Base-by-base conservation (phyloP, 2,888 invertebrate species). In the Ditula angustiorana region DNA sequence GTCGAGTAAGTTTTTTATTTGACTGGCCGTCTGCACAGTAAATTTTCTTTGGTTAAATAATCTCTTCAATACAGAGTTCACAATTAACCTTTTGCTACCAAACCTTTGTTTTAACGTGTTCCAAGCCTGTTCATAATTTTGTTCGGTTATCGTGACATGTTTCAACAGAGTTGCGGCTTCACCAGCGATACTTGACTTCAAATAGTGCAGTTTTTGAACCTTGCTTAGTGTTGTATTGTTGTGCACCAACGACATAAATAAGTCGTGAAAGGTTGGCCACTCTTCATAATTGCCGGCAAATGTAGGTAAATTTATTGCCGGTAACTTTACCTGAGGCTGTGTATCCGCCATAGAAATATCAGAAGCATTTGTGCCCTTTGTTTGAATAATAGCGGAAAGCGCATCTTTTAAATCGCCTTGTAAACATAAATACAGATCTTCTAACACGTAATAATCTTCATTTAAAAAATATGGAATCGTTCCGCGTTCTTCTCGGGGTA, bases 1-100 rank as follows among this genome's bases (percentile, higher is more conserved):
- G 37, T 75, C 75, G 5, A 75, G 19, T 3, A 75, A 30, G 21
- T 30, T 19, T 59, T 75, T 74, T 10, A 75, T 64, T 28, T 65
- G 61, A 26, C 11, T 61, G 5, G 72, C 52, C 13, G 71, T 59
- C 37, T 70, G 67, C 8, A 23, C 56, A 0, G 21, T 52, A 33
- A 73, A 47, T 57, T 66, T 72, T 35, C 63, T 70, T 57, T 69
- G 71, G n/a, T 28, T 24, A 59, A 74, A 71, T 30, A 73, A 55
- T 62, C 57, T 67, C 53, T 69, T 71, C 5, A 75, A 26, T 10
- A 69, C n/a, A n/a, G 67, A 53, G 47, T 71, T 71, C 0, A 68
- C 66, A 46, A 71, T 69, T 23, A 68, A 16, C 19, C 61, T 66
- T 57, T 70, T 72, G 41, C 73, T 72, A 4, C 69, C 70, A 28